Evolutionary conservation across 2,797 vertebrate species (phyloP).

Genomic region (Tiaroga cobitis): DNA sequence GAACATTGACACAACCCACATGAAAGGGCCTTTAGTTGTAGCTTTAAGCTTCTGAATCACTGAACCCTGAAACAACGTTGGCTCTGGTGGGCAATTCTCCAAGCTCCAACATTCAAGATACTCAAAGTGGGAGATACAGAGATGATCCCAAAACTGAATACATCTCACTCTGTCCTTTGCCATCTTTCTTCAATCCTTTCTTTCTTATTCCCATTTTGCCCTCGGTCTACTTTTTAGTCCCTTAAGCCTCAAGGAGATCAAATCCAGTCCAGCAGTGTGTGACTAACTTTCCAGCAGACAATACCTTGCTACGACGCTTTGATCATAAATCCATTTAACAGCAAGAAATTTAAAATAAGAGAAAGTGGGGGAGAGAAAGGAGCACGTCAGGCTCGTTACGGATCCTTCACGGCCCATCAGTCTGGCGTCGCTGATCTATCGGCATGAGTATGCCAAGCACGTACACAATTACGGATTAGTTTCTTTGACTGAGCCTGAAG

Average conservation of each 20-base stretch:
- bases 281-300: constrained; percentile 78
- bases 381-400: constrained; percentile 67
- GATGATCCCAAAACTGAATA: constrained; percentile 65
- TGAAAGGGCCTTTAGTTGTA: background rate
- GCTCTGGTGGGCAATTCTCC: background rate
- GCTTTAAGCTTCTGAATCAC: background rate
- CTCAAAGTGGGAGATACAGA: constrained; percentile 55
- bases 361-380: constrained; percentile 67
- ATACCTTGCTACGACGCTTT: constrained; percentile 72
- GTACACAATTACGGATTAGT: constrained; percentile 67
- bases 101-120: constrained; percentile 72
- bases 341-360: constrained; percentile 70
- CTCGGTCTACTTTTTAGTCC: constrained; percentile 64
- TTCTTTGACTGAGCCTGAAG: constrained; percentile 63
- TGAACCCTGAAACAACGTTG: background rate
- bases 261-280: constrained; percentile 76
- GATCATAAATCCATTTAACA: constrained; percentile 82
- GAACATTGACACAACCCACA: background rate
- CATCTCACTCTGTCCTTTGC: constrained; percentile 67
- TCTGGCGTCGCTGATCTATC: constrained; percentile 24
- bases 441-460: constrained; percentile 65
- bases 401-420: constrained; percentile 73
- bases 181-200: constrained; percentile 68
- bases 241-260: constrained; percentile 73
- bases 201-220: constrained; percentile 39